These are phyloP conservation scores for Ectobius pallidus DNA, from an alignment of 2,888 invertebrate species.

Conservation along the genomic window DNA sequence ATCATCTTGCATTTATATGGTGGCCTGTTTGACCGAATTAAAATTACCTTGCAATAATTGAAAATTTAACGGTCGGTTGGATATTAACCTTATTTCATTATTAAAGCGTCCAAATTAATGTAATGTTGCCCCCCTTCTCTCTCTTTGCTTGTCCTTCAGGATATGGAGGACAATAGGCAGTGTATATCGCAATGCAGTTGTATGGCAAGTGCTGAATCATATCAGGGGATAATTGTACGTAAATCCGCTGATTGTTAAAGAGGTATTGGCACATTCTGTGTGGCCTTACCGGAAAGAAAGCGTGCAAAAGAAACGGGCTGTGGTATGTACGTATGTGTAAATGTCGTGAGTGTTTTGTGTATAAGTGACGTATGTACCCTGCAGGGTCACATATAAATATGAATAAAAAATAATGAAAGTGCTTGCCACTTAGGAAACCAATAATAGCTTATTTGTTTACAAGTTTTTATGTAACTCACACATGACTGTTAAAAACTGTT, in stretches of 20 bases:
- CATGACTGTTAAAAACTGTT: too few relatives aligned
- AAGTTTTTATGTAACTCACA: too few relatives aligned
- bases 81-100: conserved; percentile 21
- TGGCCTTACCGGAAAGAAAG: conserved; percentile 32
- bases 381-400: too few relatives aligned
- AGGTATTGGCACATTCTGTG: neutral
- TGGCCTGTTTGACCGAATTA: neutral
- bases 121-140: neutral
- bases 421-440: too few relatives aligned
- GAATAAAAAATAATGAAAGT: too few relatives aligned
- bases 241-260: conserved; percentile 18
- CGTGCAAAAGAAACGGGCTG: conserved; percentile 2
- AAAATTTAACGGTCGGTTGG: conserved; percentile 21
- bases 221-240: neutral
- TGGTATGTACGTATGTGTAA: neutral
- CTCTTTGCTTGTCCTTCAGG: conserved; percentile 6
- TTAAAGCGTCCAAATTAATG: neutral
- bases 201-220: conserved; percentile 18
- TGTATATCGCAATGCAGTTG: neutral
- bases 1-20: conserved; percentile 19
- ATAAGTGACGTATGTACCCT: neutral
- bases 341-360: neutral
- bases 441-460: too few relatives aligned
- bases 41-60: neutral
- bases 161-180: conserved; percentile 25